These are phyloP conservation scores for Bombus waltoni DNA, from an alignment of 1,140 invertebrate genomes.

Conservation along the genomic window DNA sequence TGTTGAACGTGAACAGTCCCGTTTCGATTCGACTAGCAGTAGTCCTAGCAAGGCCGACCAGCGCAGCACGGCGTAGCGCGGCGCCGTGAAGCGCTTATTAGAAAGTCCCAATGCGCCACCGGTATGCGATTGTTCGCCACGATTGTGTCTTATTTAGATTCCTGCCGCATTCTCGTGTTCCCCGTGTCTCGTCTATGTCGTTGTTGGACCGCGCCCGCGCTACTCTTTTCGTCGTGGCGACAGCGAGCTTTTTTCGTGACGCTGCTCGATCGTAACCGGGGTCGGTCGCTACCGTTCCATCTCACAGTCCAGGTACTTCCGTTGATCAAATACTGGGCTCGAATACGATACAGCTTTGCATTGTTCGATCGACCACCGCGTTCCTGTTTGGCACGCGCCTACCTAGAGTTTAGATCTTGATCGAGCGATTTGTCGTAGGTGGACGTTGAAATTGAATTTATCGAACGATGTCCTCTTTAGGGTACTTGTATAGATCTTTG, in stretches of 20 bases:
- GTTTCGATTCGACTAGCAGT: slow-evolving; percentile 50
- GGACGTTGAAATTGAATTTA: not conserved
- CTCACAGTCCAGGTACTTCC: not conserved
- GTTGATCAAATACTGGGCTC: not conserved
- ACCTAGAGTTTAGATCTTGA: slow-evolving; percentile 2
- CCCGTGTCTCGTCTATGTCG: slow-evolving; percentile 1
- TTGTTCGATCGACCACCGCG: not conserved
- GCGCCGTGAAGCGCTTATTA: slow-evolving; percentile 62
- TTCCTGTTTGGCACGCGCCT: not conserved
- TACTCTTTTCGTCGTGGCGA: slow-evolving; percentile 12
- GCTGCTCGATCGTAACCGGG: not conserved
- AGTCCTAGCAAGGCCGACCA: slow-evolving; percentile 68
- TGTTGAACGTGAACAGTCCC: slow-evolving; percentile 57
- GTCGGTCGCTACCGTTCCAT: not conserved
- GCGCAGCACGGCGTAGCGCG: slow-evolving; percentile 34
- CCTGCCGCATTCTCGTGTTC: slow-evolving; percentile 59
- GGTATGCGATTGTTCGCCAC: slow-evolving; percentile 70
- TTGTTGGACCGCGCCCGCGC: slow-evolving; percentile 22
- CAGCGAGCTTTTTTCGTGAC: slow-evolving; percentile 23
- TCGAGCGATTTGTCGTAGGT: not conserved
- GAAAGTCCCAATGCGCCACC: slow-evolving; percentile 60
- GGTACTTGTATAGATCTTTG: no score
- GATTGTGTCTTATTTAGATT: slow-evolving; percentile 72
- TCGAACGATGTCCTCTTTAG: not conserved
- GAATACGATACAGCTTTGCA: not conserved